Evolutionary conservation across 1,140 invertebrate species (phyloP), one percentile per base, ranked within the genome.

Genomic region (Penaeus chinensis): DNA sequence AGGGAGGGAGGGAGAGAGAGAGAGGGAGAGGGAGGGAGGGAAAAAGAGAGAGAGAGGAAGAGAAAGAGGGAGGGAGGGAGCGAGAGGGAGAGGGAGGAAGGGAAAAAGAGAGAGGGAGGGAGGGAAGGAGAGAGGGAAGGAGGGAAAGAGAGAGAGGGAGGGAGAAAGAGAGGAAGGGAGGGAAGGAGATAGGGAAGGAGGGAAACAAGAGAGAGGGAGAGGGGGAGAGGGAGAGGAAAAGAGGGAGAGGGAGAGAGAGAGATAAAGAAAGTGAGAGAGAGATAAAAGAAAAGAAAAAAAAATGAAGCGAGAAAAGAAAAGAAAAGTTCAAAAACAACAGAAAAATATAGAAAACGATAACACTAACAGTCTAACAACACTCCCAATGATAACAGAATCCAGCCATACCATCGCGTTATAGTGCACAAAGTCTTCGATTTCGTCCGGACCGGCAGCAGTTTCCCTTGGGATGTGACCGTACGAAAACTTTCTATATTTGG

Each of bases 81-180:
- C 1, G 32, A 32, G 32, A 32, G 32, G 2, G 32, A 2, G 2
- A 32, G 2, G 32, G 32, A 32, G 32, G 32, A 2, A 32, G 32
- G 32, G 96, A 98, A 0, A 93, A 95, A 74, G 94, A 97, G 37
- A 94, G 94, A 76, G 97, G 97, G 18, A 27, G 27, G 66, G 7
- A 69, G 3, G 5, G 16, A 27, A 4, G 66, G 16, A 69, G 22
- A 11, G 47, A 47, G 47, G 47, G 11, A 99, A 92, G 97, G 63
- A 65, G 63, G n/a, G 63, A 65, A n/a, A 65, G 63, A 65, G 63
- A n/a, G 99, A 93, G 97, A 99, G 93, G 98, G 99, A 10, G 96
- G 96, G 0, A 96, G 96, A 24, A 94, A 98, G 69, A 99, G 99
- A 97, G 93, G 32, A 32, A 65, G 32, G 32, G 32, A 32, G 32